These are phyloP conservation scores for Ephestia elutella DNA, from an alignment of 1,140 invertebrate species.

Conservation along the genomic window DNA sequence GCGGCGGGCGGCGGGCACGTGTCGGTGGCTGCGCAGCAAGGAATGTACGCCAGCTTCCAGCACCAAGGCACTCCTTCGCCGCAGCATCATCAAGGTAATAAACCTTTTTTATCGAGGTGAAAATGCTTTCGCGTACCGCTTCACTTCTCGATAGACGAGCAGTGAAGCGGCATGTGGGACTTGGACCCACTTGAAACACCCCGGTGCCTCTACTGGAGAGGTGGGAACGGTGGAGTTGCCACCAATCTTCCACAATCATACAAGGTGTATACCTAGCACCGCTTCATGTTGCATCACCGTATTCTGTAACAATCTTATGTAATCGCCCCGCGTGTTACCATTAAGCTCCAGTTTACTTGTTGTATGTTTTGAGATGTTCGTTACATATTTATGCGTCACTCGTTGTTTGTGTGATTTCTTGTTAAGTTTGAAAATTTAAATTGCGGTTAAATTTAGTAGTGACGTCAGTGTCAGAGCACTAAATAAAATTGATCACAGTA, in stretches of 20 bases:
- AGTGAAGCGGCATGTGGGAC: too few relatives aligned
- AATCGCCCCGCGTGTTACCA: neutral
- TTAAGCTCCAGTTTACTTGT: neutral
- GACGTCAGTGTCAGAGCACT: neutral
- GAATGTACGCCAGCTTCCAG: conserved; percentile 83
- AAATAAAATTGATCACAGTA: neutral
- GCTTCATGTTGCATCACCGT: neutral
- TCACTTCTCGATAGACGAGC: too few relatives aligned
- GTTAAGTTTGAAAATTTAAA: too few relatives aligned
- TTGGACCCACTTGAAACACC: too few relatives aligned
- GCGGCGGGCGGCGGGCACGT: conserved; percentile 78
- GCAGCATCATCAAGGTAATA: conserved; percentile 60
- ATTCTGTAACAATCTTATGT: neutral
- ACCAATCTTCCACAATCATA: too few relatives aligned
- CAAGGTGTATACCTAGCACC: neutral
- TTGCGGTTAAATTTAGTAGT: neutral
- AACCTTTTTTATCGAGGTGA: too few relatives aligned
- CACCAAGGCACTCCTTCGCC: conserved; percentile 56
- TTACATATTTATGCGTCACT: neutral
- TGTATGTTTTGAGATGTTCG: neutral
- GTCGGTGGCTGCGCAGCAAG: conserved; percentile 84
- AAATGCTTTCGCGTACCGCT: too few relatives aligned
- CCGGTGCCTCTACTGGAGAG: too few relatives aligned
- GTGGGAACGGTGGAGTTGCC: too few relatives aligned
- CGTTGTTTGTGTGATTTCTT: neutral